Percentiles rank a stretch among this genome's conserved stretches.
These are phyloP conservation scores for Apamea monoglypha DNA, from an alignment of 2,888 invertebrate species.

Conservation along the genomic window DNA sequence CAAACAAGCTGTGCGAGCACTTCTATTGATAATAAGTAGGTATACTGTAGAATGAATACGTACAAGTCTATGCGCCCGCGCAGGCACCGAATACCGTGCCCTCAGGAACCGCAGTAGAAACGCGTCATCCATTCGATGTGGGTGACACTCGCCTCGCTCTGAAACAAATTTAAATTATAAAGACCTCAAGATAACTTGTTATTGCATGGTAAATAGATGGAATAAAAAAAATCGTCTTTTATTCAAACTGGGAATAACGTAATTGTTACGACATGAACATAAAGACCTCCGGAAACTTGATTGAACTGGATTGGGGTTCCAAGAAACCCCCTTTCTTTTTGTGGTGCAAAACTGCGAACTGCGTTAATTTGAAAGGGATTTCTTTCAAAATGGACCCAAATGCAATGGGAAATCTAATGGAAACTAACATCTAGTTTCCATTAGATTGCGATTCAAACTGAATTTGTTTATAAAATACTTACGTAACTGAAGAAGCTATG, in stretches of 20 bases:
- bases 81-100: constrained; percentile 19
- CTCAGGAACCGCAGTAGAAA: constrained; percentile 28
- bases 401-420: too few relatives aligned
- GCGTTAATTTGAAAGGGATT: too few relatives aligned
- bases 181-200: background rate
- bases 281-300: too few relatives aligned
- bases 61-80: constrained; percentile 32
- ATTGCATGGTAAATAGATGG: background rate
- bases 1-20: background rate
- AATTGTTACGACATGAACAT: too few relatives aligned
- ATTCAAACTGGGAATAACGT: too few relatives aligned
- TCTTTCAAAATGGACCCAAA: too few relatives aligned
- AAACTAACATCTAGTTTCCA: too few relatives aligned
- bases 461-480: background rate
- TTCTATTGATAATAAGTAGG: too few relatives aligned
- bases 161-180: background rate
- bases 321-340: too few relatives aligned
- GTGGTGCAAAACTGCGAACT: too few relatives aligned
- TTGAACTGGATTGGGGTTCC: too few relatives aligned
- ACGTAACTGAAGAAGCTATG: background rate
- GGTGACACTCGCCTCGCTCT: constrained; percentile 29
- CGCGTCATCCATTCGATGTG: constrained; percentile 28
- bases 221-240: background rate
- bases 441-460: too few relatives aligned
- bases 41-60: background rate